A percentile compares a stretch with the other conserved stretches of the same genome.
phyloP scores from a whole-genome alignment of 2,888 invertebrate genomes.

The Drosophila melanosoma region DNA sequence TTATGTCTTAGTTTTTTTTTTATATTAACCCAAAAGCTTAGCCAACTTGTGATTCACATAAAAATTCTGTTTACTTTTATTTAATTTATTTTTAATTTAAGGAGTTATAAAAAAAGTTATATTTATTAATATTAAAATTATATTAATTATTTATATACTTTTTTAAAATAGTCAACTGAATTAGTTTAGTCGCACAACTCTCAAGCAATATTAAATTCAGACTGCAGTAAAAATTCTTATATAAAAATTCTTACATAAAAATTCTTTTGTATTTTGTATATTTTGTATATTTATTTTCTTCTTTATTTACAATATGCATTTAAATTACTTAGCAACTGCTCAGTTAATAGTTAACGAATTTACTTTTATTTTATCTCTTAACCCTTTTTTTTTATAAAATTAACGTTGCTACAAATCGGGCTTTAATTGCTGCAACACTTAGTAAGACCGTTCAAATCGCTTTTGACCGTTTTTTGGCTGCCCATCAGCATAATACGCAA shows the following conservation, averaged over 20 bases:
- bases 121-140: background rate
- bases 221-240: too few relatives aligned
- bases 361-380: constrained; percentile 11
- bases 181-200: background rate
- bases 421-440: constrained; percentile 60
- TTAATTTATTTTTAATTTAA: too few relatives aligned
- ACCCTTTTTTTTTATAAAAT: constrained; percentile 21
- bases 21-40: background rate
- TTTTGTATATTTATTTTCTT: background rate
- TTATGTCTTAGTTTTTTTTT: background rate
- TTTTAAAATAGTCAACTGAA: background rate
- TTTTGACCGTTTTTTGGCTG: constrained; percentile 29
- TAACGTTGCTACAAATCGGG: constrained; percentile 21
- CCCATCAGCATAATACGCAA: constrained; percentile 59
- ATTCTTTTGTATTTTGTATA: background rate
- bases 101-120: background rate
- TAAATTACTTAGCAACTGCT: background rate
- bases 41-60: background rate
- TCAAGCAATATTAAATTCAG: background rate
- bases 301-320: background rate
- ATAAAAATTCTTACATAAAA: background rate
- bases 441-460: constrained; percentile 43
- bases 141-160: background rate
- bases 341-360: background rate
- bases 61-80: background rate